Conservation (phyloP, 2,888 invertebrate genomes). For the Oxycera nigricornis region DNA sequence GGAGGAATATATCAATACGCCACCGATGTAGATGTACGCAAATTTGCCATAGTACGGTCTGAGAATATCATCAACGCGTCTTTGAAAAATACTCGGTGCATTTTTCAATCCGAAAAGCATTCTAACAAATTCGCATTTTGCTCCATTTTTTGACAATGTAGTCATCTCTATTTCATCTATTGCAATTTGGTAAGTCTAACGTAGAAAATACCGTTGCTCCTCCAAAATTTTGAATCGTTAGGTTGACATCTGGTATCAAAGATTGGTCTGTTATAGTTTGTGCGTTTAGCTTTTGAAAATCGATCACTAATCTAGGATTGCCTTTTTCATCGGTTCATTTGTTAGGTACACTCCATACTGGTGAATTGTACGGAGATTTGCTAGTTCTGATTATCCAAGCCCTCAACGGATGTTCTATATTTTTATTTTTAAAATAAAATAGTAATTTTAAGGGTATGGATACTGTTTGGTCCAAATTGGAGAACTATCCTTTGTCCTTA, state of each 20-base stretch:
- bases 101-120: slow-evolving; percentile 42
- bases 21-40: slow-evolving; percentile 41
- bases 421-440: neutral
- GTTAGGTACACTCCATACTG: neutral
- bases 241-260: neutral
- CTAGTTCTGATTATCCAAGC: too few species aligned
- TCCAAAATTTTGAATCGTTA: neutral
- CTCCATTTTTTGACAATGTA: neutral
- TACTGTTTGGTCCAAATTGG: neutral
- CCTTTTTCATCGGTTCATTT: slow-evolving; percentile 4
- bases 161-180: slow-evolving; percentile 7
- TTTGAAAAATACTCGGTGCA: slow-evolving; percentile 37
- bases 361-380: neutral
- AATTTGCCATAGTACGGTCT: slow-evolving; percentile 45
- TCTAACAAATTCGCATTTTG: too few species aligned
- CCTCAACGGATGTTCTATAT: neutral
- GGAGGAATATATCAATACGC: slow-evolving; percentile 47
- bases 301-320: neutral
- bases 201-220: neutral
- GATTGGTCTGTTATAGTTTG: neutral
- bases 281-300: neutral
- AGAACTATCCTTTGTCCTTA: neutral
- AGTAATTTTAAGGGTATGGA: too few species aligned
- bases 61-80: slow-evolving; percentile 39
- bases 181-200: neutral